Conservation (phyloP, 1,140 invertebrate species). For the Brachionus manjavacas region DNA sequence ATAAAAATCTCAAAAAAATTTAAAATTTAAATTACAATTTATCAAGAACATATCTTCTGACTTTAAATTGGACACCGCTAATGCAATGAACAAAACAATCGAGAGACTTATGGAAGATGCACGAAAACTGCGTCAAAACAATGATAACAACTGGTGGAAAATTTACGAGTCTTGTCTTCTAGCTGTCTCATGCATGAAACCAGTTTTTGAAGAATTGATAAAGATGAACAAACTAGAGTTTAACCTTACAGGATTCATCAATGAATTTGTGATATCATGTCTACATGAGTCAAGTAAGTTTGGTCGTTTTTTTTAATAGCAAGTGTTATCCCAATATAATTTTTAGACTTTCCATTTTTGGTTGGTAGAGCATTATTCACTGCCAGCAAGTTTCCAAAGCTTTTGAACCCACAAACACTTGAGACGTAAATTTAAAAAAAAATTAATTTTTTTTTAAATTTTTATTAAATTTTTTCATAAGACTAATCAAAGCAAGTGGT, state of each 20-base stretch:
- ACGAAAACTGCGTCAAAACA: constrained; percentile 49
- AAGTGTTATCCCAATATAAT: constrained; percentile 26
- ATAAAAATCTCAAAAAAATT: constrained; percentile 44
- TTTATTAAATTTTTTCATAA: constrained; percentile 45
- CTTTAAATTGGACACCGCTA: constrained; percentile 63
- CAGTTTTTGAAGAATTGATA: constrained; percentile 62
- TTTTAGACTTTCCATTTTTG: constrained; percentile 64
- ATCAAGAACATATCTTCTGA: constrained; percentile 58
- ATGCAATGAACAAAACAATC: constrained; percentile 64
- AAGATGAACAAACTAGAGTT: constrained; percentile 62
- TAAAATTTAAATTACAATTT: no score
- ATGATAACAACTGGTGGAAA: constrained; percentile 69
- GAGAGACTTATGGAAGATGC: neutral
- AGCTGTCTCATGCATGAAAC: constrained; percentile 63
- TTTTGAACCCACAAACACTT: constrained; percentile 62
- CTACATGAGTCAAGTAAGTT: constrained; percentile 51
- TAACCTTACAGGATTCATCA: constrained; percentile 66
- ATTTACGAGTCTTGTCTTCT: constrained; percentile 70
- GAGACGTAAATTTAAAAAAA: constrained; percentile 56
- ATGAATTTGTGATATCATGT: constrained; percentile 59
- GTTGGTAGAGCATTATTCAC: constrained; percentile 69
- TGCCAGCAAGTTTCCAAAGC: constrained; percentile 65
- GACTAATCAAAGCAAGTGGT: constrained; percentile 62
- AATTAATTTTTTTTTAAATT: neutral
- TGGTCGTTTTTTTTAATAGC: neutral